Evolutionary conservation across 2,797 vertebrate species (phyloP).

Genomic region (Zalophus californianus): DNA sequence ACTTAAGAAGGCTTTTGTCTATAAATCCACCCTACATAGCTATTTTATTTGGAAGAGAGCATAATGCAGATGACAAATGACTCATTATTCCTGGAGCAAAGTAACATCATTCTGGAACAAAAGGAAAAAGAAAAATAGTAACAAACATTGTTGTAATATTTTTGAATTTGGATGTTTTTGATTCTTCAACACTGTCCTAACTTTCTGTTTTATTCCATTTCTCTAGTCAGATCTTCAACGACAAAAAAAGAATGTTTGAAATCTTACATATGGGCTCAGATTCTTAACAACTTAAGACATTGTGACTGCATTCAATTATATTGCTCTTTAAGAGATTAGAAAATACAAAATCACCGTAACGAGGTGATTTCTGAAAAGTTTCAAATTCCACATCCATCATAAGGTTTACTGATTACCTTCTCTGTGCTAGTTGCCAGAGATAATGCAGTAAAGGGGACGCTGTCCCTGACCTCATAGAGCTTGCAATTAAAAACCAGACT

Average conservation of each 20-base stretch:
- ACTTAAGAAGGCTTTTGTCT: constrained; percentile 55
- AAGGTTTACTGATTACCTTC: neutral
- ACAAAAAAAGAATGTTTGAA: constrained; percentile 41
- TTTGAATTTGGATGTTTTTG: constrained; percentile 42
- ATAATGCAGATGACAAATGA: constrained; percentile 61
- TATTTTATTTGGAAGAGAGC: constrained; percentile 68
- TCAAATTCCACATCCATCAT: neutral
- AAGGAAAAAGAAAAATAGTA: constrained; percentile 58
- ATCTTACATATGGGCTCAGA: constrained; percentile 13
- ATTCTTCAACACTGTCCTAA: constrained; percentile 36
- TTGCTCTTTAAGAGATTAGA: neutral
- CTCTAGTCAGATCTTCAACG: constrained; percentile 5
- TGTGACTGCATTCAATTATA: neutral
- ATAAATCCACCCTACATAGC: constrained; percentile 39
- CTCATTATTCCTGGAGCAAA: constrained; percentile 60
- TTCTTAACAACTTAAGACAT: constrained; percentile 28
- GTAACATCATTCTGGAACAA: constrained; percentile 60
- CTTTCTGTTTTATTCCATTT: constrained; percentile 27
- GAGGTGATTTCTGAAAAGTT: constrained; percentile 50
- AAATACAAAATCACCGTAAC: neutral
- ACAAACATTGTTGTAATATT: constrained; percentile 40
- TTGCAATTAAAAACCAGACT: neutral
- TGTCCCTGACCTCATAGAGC: neutral
- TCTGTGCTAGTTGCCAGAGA: neutral
- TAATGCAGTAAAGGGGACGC: neutral